Evolutionary conservation across 2,113 vertebrate genomes (phyloP), one percentile per base, ranked within the genome.

Genomic region (Malurus elegans): DNA sequence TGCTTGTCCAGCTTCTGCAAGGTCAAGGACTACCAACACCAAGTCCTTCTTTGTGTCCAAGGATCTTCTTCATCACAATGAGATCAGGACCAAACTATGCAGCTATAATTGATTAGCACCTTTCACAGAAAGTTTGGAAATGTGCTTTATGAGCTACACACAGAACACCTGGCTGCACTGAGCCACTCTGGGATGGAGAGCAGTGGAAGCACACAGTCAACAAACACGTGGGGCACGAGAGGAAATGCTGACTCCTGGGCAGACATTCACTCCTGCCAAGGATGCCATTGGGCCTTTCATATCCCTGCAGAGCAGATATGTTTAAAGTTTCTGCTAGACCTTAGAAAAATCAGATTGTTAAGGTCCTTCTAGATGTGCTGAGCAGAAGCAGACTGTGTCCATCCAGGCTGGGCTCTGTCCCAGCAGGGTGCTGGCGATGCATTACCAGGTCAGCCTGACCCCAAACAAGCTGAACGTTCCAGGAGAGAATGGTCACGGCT

Each of bases 401-500:
- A 9, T 40, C 60, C 14, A 38, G 40, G 61, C 51, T 0, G 0
- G 70, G 26, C 28, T 57, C 32, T 54, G 54, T 62, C 58, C 45
- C 57, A 29, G 6, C 0, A 0, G 74, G 62, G 26, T 73, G 50
- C 71, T 60, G 80, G 69, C 2, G 0, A 14, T 29, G 23, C n/a
- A 5, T 65, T 26, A 12, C 45, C 8, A 2, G 73, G 74, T 60
- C 71, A 71, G 57, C 1, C 4, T 66, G 60, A 45, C 36, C 78
- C 56, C 80, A 79, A 84, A 58, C 13, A 21, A 83, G 75, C 54
- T 1, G 2, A 86, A n/a, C 0, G 0, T 50, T 87, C 69, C n/a
- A 51, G 81, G 61, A 4, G 15, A 56, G 71, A 83, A 58, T 0
- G 0, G 58, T 32, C 66, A 73, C 0, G 0, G 73, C 86, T 74